Evolutionary conservation across 1,140 invertebrate species (phyloP).

Genomic region (Aculops lycopersici): DNA sequence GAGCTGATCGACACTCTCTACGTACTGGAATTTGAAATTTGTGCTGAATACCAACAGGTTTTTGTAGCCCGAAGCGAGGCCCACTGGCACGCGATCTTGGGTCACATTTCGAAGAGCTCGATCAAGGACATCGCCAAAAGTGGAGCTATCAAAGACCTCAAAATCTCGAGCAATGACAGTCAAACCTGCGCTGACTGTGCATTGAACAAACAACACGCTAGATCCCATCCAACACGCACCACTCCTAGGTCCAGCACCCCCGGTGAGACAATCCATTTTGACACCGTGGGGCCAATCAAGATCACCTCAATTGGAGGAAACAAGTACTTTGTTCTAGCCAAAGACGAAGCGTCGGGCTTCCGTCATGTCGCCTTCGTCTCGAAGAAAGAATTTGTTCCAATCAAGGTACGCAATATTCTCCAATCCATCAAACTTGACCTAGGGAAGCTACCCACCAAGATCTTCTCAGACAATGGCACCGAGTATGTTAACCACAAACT

Average conservation of each 20-base stretch:
- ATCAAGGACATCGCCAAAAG: not conserved
- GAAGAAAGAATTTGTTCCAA: not conserved
- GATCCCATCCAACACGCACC: not conserved
- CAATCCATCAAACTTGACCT: not conserved
- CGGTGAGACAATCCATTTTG: not conserved
- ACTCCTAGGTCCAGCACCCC: not conserved
- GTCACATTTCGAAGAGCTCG: not conserved
- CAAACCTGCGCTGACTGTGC: not conserved
- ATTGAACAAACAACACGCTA: not conserved
- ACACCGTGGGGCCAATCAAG: conserved; percentile 1
- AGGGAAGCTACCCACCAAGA: not conserved
- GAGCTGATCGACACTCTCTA: too few relatives aligned
- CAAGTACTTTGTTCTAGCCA: conserved; percentile 2
- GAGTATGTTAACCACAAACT: not conserved
- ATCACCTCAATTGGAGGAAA: not conserved
- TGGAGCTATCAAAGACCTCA: not conserved
- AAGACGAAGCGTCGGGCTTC: conserved; percentile 2
- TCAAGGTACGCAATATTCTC: not conserved
- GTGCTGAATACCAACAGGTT: too few relatives aligned
- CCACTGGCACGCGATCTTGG: not conserved
- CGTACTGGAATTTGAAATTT: too few relatives aligned
- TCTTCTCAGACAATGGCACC: not conserved
- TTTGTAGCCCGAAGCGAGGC: too few relatives aligned
- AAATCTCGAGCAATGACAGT: not conserved
- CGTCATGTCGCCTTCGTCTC: not conserved